Evolutionary conservation across 2,113 vertebrate species (phyloP).

Genomic region (Lepisosteus osseus): DNA sequence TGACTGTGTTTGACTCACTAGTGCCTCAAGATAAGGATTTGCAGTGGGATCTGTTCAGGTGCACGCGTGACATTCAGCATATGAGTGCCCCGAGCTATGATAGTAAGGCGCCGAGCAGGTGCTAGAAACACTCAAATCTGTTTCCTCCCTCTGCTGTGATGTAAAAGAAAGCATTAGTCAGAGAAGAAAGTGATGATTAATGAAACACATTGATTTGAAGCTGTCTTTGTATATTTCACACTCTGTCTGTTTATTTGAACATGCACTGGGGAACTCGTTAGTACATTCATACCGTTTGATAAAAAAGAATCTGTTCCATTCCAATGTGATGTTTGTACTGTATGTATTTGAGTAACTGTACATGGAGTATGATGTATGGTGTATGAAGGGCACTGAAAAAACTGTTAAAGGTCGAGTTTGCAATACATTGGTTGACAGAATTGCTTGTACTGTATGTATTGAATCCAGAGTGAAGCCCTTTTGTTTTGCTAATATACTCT

Average conservation of each 20-base stretch:
- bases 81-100: neutral
- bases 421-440: too few species aligned
- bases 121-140: constrained; percentile 1
- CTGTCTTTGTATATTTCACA: constrained; percentile 5
- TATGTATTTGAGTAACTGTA: too few species aligned
- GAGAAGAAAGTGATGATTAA: neutral
- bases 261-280: constrained; percentile 3
- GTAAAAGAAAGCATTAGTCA: neutral
- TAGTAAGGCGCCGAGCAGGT: neutral
- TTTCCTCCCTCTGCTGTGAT: neutral
- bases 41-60: neutral
- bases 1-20: neutral
- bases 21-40: neutral
- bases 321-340: too few species aligned
- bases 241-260: neutral
- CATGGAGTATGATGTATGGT: too few species aligned
- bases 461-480: too few species aligned
- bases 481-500: too few species aligned
- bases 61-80: neutral
- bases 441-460: too few species aligned
- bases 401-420: too few species aligned
- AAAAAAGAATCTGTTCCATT: neutral
- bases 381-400: too few species aligned
- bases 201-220: constrained; percentile 9
- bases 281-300: neutral